Conservation (phyloP, 2,888 invertebrate species). For the Carcina quercana region DNA sequence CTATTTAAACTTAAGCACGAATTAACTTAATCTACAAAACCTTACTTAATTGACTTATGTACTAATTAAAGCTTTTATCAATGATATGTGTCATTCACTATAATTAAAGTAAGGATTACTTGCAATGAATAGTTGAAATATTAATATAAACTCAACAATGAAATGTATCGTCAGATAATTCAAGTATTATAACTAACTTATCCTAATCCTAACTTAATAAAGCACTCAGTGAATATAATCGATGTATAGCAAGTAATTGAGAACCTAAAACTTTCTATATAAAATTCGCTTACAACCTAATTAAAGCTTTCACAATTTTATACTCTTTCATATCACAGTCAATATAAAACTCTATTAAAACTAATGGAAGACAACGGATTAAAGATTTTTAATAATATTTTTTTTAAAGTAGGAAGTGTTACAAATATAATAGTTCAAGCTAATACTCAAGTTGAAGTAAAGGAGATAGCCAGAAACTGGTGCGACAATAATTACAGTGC, state of each 20-base stretch:
- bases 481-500: slow-evolving; percentile 68
- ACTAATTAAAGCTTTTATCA: slow-evolving; percentile 52
- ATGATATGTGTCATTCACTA: slow-evolving; percentile 27
- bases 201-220: no score
- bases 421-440: no score
- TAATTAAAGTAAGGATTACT: no score
- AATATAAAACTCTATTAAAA: slow-evolving; percentile 36
- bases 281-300: no score
- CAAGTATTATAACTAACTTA: no score
- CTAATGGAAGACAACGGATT: slow-evolving; percentile 64
- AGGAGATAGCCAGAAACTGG: slow-evolving; percentile 45
- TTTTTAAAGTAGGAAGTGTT: background rate
- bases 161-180: no score
- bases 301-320: slow-evolving; percentile 55
- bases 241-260: no score
- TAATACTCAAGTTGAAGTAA: slow-evolving; percentile 25
- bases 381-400: slow-evolving; percentile 21
- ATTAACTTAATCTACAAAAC: slow-evolving; percentile 5
- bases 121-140: no score
- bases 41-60: no score
- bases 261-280: no score
- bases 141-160: no score
- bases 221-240: slow-evolving; percentile 8
- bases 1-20: slow-evolving; percentile 15
- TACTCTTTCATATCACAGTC: slow-evolving; percentile 59